Evolutionary conservation across 2,888 invertebrate genomes (phyloP).

Genomic region (Schizotus pectinicornis): DNA sequence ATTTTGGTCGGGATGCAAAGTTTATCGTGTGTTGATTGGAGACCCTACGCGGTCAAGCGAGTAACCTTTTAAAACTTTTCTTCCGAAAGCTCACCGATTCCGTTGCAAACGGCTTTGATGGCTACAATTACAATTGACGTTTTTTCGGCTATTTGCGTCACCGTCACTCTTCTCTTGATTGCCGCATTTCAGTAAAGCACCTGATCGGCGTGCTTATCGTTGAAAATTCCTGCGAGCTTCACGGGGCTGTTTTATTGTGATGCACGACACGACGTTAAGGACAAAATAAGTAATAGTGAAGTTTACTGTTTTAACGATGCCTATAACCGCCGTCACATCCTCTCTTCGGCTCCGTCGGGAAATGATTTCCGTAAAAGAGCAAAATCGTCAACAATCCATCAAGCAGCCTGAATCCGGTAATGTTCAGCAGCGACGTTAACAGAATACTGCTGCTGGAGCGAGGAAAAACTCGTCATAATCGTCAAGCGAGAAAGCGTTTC

Average conservation of each 20-base stretch:
- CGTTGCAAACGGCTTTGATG: no score
- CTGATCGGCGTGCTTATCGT: no score
- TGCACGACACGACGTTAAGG: constrained; percentile 19
- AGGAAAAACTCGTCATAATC: constrained; percentile 25
- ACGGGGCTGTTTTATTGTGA: constrained; percentile 13
- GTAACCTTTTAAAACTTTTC: no score
- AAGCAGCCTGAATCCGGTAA: constrained; percentile 41
- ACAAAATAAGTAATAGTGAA: constrained; percentile 32
- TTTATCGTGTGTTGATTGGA: no score
- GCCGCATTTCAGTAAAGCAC: no score
- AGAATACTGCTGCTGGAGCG: constrained; percentile 35
- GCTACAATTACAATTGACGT: no score
- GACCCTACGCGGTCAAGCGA: no score
- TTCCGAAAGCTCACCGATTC: no score
- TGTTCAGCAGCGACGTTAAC: constrained; percentile 40
- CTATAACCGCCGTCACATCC: constrained; percentile 37
- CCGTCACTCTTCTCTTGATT: no score
- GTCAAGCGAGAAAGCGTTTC: constrained; percentile 34
- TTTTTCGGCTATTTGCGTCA: no score
- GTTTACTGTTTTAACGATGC: constrained; percentile 41
- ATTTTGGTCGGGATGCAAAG: no score
- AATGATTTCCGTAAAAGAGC: constrained; percentile 47
- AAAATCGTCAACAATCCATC: constrained; percentile 45
- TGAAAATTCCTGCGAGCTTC: no score
- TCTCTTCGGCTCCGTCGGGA: constrained; percentile 35